phyloP scores from a whole-genome alignment of 2,797 vertebrate genomes.

The Karalla daura region DNA sequence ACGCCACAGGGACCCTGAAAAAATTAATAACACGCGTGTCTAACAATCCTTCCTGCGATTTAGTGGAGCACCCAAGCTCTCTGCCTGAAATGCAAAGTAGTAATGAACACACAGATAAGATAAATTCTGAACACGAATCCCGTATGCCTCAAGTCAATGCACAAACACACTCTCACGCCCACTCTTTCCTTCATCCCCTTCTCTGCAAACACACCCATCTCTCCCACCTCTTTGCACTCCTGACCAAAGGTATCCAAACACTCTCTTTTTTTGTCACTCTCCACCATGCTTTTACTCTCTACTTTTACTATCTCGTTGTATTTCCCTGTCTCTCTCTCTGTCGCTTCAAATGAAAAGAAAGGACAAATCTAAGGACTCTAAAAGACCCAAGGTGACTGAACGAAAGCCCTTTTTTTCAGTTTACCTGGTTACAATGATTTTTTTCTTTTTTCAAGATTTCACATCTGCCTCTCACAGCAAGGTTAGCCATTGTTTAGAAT shows the following conservation, averaged over 20 bases:
- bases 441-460: slow-evolving; percentile 53
- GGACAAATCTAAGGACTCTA: slow-evolving; percentile 35
- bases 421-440: slow-evolving; percentile 36
- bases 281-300: slow-evolving; percentile 25
- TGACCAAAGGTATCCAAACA: slow-evolving; percentile 59
- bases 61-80: slow-evolving; percentile 82
- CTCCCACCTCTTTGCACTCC: slow-evolving; percentile 25
- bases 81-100: slow-evolving; percentile 85
- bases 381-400: slow-evolving; percentile 29
- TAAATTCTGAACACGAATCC: slow-evolving; percentile 80
- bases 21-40: slow-evolving; percentile 90
- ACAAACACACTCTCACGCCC: slow-evolving; percentile 62
- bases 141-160: slow-evolving; percentile 66
- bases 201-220: slow-evolving; percentile 54
- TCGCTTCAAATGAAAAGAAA: slow-evolving; percentile 23
- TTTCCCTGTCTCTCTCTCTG: slow-evolving; percentile 21
- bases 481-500: slow-evolving; percentile 53
- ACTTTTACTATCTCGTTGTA: not conserved
- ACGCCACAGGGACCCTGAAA: slow-evolving; percentile 85
- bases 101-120: slow-evolving; percentile 83
- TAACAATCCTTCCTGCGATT: slow-evolving; percentile 89
- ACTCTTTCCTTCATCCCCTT: slow-evolving; percentile 44
- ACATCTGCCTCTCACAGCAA: slow-evolving; percentile 45
- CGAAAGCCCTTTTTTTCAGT: slow-evolving; percentile 41
- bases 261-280: slow-evolving; percentile 8